A percentile compares a stretch with the other conserved stretches of the same genome.
Conservation (phyloP, 2,797 vertebrate species). For the Tamandua tetradactyla region DNA sequence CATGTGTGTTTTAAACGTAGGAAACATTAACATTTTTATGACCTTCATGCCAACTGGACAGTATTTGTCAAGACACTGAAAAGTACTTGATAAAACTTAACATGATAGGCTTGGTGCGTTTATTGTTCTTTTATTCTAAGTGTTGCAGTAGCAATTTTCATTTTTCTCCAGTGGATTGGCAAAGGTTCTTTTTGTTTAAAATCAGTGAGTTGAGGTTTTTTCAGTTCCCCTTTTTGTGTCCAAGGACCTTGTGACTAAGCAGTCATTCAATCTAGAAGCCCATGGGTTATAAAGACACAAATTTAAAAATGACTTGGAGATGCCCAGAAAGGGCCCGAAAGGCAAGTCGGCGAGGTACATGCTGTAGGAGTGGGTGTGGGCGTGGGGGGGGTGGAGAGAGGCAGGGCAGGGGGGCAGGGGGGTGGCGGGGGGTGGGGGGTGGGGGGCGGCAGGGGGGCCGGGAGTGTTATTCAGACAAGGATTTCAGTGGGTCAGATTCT, state of each 20-base stretch:
- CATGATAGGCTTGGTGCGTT: neutral
- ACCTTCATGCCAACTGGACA: constrained; percentile 13
- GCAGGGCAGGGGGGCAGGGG: accelerated
- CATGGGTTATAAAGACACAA: neutral
- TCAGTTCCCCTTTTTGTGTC: neutral
- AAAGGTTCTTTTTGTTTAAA: constrained; percentile 22
- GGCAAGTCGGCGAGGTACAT: neutral
- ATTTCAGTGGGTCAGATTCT: neutral
- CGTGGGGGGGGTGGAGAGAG: too few relatives aligned
- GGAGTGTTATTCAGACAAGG: too few relatives aligned
- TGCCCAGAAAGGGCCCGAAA: neutral
- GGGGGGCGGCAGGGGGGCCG: too few relatives aligned
- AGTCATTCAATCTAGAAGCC: neutral
- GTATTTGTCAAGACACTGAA: constrained; percentile 23
- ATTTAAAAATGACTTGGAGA: neutral
- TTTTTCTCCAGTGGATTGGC: neutral
- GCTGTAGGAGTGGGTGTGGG: neutral
- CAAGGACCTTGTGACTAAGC: neutral
- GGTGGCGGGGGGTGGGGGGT: too few relatives aligned
- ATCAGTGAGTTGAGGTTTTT: neutral
- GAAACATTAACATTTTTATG: constrained; percentile 35
- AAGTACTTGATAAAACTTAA: constrained; percentile 28
- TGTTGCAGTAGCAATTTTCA: neutral
- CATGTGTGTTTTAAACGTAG: neutral
- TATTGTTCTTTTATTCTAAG: constrained; percentile 52